Conservation (phyloP, 2,888 invertebrate genomes). For the Actias luna region DNA sequence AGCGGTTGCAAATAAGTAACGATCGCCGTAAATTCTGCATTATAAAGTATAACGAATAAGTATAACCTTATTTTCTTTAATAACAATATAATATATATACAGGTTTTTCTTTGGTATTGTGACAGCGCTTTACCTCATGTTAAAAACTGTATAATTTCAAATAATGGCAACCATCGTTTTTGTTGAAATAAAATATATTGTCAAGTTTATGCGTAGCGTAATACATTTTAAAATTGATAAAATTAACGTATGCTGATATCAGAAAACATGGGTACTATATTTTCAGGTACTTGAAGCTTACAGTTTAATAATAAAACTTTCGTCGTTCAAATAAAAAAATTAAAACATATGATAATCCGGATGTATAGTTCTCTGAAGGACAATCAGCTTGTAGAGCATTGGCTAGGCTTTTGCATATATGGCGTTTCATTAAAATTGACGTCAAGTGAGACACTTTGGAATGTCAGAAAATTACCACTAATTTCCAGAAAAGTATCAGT, state of each 20-base stretch:
- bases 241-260: too few relatives aligned
- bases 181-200: too few relatives aligned
- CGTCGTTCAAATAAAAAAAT: slow-evolving; percentile 12
- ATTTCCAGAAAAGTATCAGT: too few relatives aligned
- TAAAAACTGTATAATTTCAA: too few relatives aligned
- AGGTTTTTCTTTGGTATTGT: too few relatives aligned
- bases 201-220: too few relatives aligned
- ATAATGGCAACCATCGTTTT: too few relatives aligned
- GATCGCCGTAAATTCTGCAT: slow-evolving; percentile 21
- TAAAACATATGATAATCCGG: slow-evolving; percentile 33
- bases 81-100: background rate
- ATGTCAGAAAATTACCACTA: too few relatives aligned
- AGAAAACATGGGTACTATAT: background rate
- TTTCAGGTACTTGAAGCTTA: background rate
- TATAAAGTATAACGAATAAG: slow-evolving; percentile 9
- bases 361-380: slow-evolving; percentile 16
- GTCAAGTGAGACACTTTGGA: background rate
- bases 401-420: background rate
- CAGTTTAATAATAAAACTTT: slow-evolving; percentile 31
- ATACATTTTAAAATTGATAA: too few relatives aligned
- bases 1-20: slow-evolving; percentile 61
- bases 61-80: too few relatives aligned
- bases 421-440: background rate
- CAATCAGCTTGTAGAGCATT: background rate
- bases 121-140: too few relatives aligned